Conservation (phyloP, 2,888 invertebrate genomes). For the Terebella lapidaria region DNA sequence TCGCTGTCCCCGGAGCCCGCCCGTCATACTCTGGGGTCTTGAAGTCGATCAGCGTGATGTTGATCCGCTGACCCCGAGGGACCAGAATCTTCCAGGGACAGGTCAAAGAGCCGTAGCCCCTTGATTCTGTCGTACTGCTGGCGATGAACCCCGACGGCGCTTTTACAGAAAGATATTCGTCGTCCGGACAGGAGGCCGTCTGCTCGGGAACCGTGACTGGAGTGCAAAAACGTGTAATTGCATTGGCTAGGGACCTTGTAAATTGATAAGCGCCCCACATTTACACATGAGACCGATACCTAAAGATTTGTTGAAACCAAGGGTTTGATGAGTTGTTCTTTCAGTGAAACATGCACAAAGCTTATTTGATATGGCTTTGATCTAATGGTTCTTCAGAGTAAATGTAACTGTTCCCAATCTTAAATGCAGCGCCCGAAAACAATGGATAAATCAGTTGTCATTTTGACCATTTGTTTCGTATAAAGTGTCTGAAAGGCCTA, state of each 20-base stretch:
- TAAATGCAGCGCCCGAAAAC: not conserved
- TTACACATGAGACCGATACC: not conserved
- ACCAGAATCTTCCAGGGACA: conserved; percentile 11
- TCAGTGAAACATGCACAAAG: too few species aligned
- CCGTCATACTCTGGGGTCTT: not conserved
- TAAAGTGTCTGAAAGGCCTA: too few species aligned
- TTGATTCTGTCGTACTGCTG: conserved; percentile 3
- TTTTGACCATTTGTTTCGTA: too few species aligned
- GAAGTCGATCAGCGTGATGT: conserved; percentile 13
- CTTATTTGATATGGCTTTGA: not conserved
- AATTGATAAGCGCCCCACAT: not conserved
- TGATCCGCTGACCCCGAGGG: conserved; percentile 6
- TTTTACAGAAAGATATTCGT: not conserved
- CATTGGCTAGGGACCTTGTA: not conserved
- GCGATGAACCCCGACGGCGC: conserved; percentile 7
- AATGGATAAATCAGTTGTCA: not conserved
- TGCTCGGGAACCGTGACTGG: not conserved
- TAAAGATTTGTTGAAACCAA: too few species aligned
- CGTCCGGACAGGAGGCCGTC: not conserved
- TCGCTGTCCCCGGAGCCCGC: not conserved
- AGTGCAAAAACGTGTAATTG: too few species aligned
- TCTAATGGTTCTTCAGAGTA: not conserved
- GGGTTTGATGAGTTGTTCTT: too few species aligned
- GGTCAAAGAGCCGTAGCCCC: conserved; percentile 7
- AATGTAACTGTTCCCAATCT: not conserved